Conservation (phyloP, 1,140 invertebrate genomes). For the Zaprionus ornatus region DNA sequence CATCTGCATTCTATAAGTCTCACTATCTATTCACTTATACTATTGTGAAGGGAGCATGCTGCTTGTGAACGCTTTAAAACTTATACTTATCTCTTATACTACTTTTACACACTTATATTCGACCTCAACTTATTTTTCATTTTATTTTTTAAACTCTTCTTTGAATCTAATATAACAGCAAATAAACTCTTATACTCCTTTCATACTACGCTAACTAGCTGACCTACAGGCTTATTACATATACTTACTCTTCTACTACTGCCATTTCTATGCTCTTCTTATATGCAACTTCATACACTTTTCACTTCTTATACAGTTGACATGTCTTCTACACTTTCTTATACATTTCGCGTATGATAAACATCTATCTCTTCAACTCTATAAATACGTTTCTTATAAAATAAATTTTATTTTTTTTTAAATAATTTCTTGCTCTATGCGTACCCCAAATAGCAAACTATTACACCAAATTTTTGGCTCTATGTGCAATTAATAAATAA, state of each 20-base stretch:
- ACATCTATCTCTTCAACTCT: slow-evolving; percentile 32
- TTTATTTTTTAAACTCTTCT: slow-evolving; percentile 6
- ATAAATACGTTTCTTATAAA: slow-evolving; percentile 36
- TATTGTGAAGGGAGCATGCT: slow-evolving; percentile 54
- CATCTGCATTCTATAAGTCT: slow-evolving; percentile 7
- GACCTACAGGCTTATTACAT: not conserved
- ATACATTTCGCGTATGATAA: slow-evolving; percentile 58
- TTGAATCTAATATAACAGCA: not conserved
- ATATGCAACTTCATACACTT: not conserved
- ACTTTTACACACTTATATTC: slow-evolving; percentile 13
- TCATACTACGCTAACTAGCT: slow-evolving; percentile 9
- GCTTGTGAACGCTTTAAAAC: slow-evolving; percentile 61
- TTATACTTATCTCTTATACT: slow-evolving; percentile 11
- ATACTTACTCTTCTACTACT: not conserved
- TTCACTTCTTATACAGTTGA: not conserved
- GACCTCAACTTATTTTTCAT: not conserved
- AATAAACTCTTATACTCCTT: slow-evolving; percentile 7
- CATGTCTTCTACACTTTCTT: slow-evolving; percentile 31
- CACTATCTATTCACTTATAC: slow-evolving; percentile 19
- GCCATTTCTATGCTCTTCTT: slow-evolving; percentile 1
- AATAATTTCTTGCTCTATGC: slow-evolving; percentile 58
- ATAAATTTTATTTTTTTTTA: slow-evolving; percentile 28
- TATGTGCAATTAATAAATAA: slow-evolving; percentile 79
- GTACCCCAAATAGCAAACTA: slow-evolving; percentile 64
- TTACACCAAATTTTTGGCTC: slow-evolving; percentile 77